These are phyloP conservation scores for Luidia sarsii DNA, from an alignment of 53 echinoderm and acorn worm species.

Conservation along the genomic window DNA sequence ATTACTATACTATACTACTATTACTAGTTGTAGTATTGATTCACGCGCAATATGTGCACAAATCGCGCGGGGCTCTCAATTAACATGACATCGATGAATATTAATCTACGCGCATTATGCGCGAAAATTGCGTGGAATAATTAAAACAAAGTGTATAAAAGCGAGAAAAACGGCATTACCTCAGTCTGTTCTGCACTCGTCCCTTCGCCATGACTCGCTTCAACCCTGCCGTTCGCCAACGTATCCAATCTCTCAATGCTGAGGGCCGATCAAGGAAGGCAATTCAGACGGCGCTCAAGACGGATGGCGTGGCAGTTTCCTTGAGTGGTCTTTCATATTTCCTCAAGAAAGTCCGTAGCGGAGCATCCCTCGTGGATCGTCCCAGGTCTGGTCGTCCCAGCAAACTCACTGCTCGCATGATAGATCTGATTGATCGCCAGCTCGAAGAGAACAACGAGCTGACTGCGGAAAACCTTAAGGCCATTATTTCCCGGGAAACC, in stretches of 20 bases:
- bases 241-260: background rate
- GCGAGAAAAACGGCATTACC: too few relatives aligned
- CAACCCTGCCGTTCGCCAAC: background rate
- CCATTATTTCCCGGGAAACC: background rate
- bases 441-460: constrained; percentile 19
- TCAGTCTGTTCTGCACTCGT: too few relatives aligned
- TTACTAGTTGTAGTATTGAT: too few relatives aligned
- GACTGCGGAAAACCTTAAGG: background rate
- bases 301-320: background rate
- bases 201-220: background rate
- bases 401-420: background rate
- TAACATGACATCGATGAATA: too few relatives aligned
- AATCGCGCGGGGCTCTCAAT: too few relatives aligned
- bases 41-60: too few relatives aligned
- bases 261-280: background rate
- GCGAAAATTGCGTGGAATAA: too few relatives aligned
- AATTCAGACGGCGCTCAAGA: background rate
- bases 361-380: background rate
- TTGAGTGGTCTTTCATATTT: background rate
- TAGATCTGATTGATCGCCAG: background rate
- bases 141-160: too few relatives aligned
- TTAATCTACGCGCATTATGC: too few relatives aligned
- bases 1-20: too few relatives aligned
- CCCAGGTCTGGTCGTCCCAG: background rate
- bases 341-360: background rate